A percentile compares a stretch with the other conserved stretches of the same genome.
Conservation (phyloP, 2,113 vertebrate genomes). For the Rhegmatorhina hoffmannsi region DNA sequence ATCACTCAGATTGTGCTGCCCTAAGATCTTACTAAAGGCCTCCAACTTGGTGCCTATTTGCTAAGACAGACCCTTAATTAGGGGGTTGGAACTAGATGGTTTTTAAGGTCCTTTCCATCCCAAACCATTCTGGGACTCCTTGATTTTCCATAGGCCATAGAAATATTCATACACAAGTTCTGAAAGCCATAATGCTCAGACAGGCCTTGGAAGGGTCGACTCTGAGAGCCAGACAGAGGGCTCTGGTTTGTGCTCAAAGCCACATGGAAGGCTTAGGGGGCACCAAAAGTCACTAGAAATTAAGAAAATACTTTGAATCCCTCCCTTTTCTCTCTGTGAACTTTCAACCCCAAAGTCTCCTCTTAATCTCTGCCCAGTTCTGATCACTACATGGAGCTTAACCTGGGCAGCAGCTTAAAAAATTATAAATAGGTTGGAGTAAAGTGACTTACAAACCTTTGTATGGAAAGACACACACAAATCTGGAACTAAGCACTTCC, state of each 20-base stretch:
- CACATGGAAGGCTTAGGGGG: neutral
- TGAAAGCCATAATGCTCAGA: neutral
- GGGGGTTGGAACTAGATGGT: neutral
- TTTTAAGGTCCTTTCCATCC: neutral
- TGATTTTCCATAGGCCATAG: neutral
- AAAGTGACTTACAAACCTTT: neutral
- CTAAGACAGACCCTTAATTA: neutral
- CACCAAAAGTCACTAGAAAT: neutral
- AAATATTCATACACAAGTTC: neutral
- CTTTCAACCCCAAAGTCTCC: neutral
- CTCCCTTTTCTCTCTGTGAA: neutral
- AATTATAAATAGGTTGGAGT: neutral
- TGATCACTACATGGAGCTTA: neutral
- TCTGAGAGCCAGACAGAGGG: neutral
- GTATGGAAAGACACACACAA: neutral
- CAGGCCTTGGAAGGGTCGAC: neutral
- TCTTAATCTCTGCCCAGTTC: neutral
- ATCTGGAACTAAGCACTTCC: neutral
- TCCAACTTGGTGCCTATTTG: neutral
- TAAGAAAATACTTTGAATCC: neutral
- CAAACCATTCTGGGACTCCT: neutral
- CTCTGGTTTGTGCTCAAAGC: neutral
- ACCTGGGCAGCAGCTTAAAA: neutral
- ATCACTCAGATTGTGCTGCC: neutral
- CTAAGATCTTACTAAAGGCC: neutral